phyloP scores from a whole-genome alignment of 2,113 vertebrate species.

The Rhinolophus sinicus region DNA sequence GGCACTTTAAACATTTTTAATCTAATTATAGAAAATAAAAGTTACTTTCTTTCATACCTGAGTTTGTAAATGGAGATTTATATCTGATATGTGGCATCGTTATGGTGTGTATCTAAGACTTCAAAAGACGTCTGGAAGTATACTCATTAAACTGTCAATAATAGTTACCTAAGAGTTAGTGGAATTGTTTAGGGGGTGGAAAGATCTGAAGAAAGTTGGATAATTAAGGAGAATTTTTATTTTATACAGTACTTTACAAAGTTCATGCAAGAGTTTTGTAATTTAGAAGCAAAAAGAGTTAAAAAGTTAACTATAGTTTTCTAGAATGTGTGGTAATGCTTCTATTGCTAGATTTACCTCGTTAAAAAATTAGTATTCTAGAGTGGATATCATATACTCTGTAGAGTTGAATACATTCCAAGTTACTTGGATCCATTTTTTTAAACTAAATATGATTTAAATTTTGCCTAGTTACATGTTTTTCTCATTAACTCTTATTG shows the following conservation, averaged over 20 bases:
- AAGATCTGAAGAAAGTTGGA: not conserved
- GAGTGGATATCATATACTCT: not conserved
- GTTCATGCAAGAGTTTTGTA: not conserved
- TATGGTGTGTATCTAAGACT: not conserved
- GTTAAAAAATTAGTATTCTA: slow-evolving; percentile 51
- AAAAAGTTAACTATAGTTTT: not conserved
- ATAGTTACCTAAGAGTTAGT: not conserved
- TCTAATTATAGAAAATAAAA: not conserved
- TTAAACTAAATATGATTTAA: slow-evolving; percentile 39
- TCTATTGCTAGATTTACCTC: not conserved
- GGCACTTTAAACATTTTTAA: not conserved
- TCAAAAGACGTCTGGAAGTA: not conserved
- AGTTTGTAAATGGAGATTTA: not conserved
- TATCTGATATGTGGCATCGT: not conserved
- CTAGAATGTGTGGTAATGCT: not conserved
- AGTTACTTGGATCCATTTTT: slow-evolving; percentile 48
- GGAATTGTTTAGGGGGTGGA: not conserved
- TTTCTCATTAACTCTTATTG: slow-evolving; percentile 72
- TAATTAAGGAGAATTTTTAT: not conserved
- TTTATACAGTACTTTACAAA: not conserved
- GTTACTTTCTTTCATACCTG: not conserved
- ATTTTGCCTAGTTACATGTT: slow-evolving; percentile 66
- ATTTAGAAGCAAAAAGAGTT: not conserved
- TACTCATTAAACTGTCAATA: not conserved
- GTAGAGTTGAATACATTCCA: slow-evolving; percentile 55